These are phyloP conservation scores for Phataginus tricuspis DNA, from an alignment of 2,797 vertebrate genomes.

Conservation along the genomic window DNA sequence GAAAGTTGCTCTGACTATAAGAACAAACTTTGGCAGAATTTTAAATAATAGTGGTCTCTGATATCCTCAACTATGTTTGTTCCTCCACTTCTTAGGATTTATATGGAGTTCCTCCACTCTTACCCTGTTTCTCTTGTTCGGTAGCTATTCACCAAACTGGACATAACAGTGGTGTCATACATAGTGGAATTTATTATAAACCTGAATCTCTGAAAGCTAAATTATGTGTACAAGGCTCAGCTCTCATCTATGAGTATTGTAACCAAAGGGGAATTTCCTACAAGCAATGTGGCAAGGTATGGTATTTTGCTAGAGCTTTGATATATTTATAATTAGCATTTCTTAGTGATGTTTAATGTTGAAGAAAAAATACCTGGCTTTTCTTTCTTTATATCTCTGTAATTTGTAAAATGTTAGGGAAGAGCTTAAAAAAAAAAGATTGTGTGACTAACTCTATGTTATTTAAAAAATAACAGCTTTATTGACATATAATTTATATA, in stretches of 20 bases:
- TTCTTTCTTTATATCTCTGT: conserved; percentile 5
- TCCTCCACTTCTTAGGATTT: conserved; percentile 22
- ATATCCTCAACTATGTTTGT: neutral
- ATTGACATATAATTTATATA: neutral
- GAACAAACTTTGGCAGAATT: neutral
- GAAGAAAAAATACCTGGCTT: neutral
- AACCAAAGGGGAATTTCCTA: conserved; percentile 94
- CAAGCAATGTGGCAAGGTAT: conserved; percentile 94
- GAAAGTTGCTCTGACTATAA: neutral
- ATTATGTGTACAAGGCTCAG: conserved; percentile 94
- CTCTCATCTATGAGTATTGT: conserved; percentile 95
- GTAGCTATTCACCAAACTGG: conserved; percentile 95
- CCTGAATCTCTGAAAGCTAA: conserved; percentile 96
- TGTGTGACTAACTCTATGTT: neutral
- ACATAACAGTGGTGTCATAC: conserved; percentile 98
- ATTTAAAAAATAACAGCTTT: conserved; percentile 37
- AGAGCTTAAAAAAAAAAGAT: conserved; percentile 3
- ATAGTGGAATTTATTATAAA: conserved; percentile 98
- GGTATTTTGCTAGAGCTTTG: neutral
- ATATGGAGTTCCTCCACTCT: neutral
- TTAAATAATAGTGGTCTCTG: neutral
- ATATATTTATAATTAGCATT: conserved; percentile 13
- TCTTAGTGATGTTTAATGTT: conserved; percentile 32
- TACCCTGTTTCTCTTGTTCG: neutral
- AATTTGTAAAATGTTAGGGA: conserved; percentile 22